A percentile compares a stretch with the other conserved stretches of the same genome.
Evolutionary conservation across 2,888 invertebrate genomes (phyloP).

Genomic region (Trachelus troglodyta): DNA sequence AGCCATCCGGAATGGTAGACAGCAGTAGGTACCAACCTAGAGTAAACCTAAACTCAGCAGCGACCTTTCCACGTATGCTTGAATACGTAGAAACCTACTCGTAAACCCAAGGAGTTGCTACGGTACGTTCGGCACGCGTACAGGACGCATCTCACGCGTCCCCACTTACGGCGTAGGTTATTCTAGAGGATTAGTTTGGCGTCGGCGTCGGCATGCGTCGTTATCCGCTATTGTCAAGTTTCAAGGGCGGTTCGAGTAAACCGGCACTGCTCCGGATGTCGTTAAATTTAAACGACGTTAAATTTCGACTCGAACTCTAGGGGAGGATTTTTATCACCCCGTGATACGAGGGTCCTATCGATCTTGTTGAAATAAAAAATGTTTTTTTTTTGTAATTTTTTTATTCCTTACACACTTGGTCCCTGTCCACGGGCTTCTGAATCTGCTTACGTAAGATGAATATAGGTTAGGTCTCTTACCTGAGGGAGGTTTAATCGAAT

Average conservation of each 20-base stretch:
- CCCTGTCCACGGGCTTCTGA: slow-evolving; percentile 23
- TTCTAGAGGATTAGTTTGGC: neutral
- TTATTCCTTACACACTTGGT: neutral
- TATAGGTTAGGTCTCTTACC: neutral
- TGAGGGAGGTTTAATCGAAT: neutral
- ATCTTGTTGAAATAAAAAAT: neutral
- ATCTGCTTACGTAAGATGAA: neutral
- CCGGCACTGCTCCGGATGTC: neutral
- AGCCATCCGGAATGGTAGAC: slow-evolving; percentile 32
- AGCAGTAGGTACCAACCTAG: neutral
- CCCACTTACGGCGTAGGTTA: neutral
- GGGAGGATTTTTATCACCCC: neutral
- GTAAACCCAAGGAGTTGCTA: neutral
- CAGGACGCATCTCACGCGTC: neutral
- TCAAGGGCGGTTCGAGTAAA: neutral
- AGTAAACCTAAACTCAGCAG: neutral
- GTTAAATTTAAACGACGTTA: neutral
- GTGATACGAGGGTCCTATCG: neutral
- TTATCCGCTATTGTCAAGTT: neutral
- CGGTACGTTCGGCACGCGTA: neutral
- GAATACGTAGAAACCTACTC: neutral
- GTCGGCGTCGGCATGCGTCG: neutral
- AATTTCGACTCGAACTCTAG: neutral
- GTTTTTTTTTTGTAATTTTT: neutral
- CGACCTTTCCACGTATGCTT: neutral